Evolutionary conservation across 2,113 vertebrate species (phyloP).

Genomic region (Pelodiscus sinensis): DNA sequence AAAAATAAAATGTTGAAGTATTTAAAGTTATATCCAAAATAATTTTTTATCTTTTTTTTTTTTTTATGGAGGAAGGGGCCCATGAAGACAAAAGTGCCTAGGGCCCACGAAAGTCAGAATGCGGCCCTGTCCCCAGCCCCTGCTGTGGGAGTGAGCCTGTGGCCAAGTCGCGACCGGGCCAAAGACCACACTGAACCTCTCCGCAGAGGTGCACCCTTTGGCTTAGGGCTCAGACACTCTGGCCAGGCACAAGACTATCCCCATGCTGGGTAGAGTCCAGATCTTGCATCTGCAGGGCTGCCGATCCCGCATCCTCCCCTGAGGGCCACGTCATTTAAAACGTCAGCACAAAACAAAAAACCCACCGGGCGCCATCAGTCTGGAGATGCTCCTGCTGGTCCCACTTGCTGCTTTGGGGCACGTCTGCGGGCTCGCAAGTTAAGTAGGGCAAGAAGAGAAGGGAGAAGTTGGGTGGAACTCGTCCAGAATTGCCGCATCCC

Average conservation of each 20-base stretch:
- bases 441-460: background rate
- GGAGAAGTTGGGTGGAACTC: background rate
- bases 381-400: background rate
- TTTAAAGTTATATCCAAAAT: no score
- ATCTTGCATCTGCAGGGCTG: background rate
- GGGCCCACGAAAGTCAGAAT: no score
- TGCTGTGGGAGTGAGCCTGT: background rate
- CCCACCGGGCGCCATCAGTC: no score
- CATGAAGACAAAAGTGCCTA: no score
- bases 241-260: background rate
- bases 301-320: background rate
- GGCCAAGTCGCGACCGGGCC: background rate
- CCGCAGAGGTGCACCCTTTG: background rate
- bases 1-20: no score
- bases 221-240: background rate
- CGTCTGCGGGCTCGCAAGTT: background rate
- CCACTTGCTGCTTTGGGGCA: background rate
- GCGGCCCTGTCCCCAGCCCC: no score
- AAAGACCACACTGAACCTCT: background rate
- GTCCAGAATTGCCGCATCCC: background rate
- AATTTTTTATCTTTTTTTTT: no score
- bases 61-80: no score
- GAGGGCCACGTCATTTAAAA: background rate
- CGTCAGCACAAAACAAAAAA: background rate
- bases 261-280: background rate